A percentile compares a stretch with the other conserved stretches of the same genome.
Conservation (phyloP, 1,140 invertebrate genomes). For the Philotrypesis tridentata region DNA sequence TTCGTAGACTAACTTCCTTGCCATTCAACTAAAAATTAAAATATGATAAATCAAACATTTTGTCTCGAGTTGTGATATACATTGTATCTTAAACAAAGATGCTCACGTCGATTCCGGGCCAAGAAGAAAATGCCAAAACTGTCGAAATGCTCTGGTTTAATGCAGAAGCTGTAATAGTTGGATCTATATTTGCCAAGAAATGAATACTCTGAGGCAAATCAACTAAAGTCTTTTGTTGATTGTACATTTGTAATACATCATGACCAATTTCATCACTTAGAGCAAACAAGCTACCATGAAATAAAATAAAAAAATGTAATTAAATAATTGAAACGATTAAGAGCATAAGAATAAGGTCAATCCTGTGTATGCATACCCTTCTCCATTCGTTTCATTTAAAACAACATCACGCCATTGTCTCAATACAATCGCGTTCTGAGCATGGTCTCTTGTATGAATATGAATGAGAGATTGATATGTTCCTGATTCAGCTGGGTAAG, state of each 20-base stretch:
- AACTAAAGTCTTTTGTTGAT: constrained; percentile 59
- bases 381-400: constrained; percentile 72
- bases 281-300: constrained; percentile 62
- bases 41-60: constrained; percentile 43
- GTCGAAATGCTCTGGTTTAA: constrained; percentile 56
- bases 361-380: constrained; percentile 61
- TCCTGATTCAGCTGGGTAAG: constrained; percentile 52
- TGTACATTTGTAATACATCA: constrained; percentile 62
- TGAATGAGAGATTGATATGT: constrained; percentile 78
- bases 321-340: constrained; percentile 9
- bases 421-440: constrained; percentile 75
- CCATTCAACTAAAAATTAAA: constrained; percentile 65
- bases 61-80: constrained; percentile 7
- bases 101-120: constrained; percentile 68
- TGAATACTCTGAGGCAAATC: constrained; percentile 64
- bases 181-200: constrained; percentile 57
- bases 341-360: constrained; percentile 22
- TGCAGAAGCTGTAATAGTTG: constrained; percentile 54
- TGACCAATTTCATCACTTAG: constrained; percentile 64
- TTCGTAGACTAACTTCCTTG: constrained; percentile 54
- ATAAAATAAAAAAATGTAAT: constrained; percentile 12
- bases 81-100: constrained; percentile 36
- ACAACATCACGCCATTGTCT: constrained; percentile 76
- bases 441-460: constrained; percentile 76
- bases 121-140: constrained; percentile 54